Evolutionary conservation across 2,888 invertebrate species (phyloP), one percentile per base, ranked within the genome.

Genomic region (Apantesis nais): DNA sequence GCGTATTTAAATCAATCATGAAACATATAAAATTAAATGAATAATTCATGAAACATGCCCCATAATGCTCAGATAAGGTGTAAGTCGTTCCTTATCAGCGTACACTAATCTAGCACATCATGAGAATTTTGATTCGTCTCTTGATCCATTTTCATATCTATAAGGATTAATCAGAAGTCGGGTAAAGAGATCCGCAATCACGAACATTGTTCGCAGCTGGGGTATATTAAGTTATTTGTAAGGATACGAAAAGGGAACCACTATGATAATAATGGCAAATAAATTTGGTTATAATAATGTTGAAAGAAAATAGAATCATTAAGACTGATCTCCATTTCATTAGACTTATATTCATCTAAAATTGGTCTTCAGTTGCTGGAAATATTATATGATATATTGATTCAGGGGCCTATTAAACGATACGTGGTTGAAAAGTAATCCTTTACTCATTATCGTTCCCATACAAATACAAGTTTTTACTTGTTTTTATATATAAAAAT

Each of bases 131-230:
- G 73, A 76, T 78, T 74, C 73, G 62, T 70, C 68, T 74, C 70
- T 74, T 70, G 74, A 78, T 76, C 76, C 72, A 85, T 86, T 87
- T 87, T 84, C 85, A 83, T 85, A 84, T 86, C 83, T 87, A 88
- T 88, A 82, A 78, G 80, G 76, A 81, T 83, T 88, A 85, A 88
- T 88, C 82, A 87, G 71, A 71, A 73, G 77, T 75, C 71, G 74
- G 78, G 80, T 80, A 79, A 78, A 74, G 69, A 74, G 74, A 77
- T 73, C 72, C 76, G 77, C 81, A 83, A 88, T 88, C 84, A 88
- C 66, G 77, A 73, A 76, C 79, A 85, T 85, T 85, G 82, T 84
- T 79, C 75, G 71, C 62, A 74, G 75, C 73, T 67, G 72, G 71
- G 71, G 39, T 62, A 71, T 71, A 74, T 78, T 70, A 73, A 39